Percentiles rank a stretch among this genome's conserved stretches.
These are phyloP conservation scores for Lithophane semibrunnea DNA, from an alignment of 2,888 invertebrate species.

Conservation along the genomic window DNA sequence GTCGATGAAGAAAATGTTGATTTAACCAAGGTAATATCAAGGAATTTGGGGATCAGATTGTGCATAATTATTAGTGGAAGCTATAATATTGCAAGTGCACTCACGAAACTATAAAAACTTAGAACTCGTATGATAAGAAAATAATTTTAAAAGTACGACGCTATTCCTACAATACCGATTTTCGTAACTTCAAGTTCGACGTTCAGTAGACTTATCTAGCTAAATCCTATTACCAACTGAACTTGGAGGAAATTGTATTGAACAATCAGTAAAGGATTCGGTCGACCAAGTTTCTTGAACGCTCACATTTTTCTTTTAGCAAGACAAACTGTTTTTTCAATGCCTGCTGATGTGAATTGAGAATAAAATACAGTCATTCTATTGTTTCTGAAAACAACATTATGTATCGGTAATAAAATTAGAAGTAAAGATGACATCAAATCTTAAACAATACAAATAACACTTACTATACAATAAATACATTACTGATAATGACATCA, in stretches of 20 bases:
- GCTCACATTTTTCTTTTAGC: constrained; percentile 33
- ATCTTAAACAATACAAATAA: background rate
- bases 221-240: constrained; percentile 36
- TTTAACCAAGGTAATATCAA: background rate
- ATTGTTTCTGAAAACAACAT: background rate
- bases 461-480: background rate
- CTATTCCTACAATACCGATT: constrained; percentile 8
- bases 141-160: background rate
- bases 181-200: constrained; percentile 11
- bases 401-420: background rate
- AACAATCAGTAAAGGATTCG: constrained; percentile 53
- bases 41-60: background rate
- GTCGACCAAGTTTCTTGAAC: constrained; percentile 36
- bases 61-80: background rate
- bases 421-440: background rate
- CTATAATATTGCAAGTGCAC: no score
- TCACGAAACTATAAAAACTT: no score
- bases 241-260: constrained; percentile 51
- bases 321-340: constrained; percentile 37
- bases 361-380: constrained; percentile 19
- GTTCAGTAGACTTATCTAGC: constrained; percentile 42
- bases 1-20: constrained; percentile 1
- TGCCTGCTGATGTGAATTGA: constrained; percentile 10
- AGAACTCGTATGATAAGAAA: no score
- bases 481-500: background rate